Evolutionary conservation across 2,888 invertebrate genomes (phyloP), one percentile per base, ranked within the genome.

Genomic region (Apamea anceps): DNA sequence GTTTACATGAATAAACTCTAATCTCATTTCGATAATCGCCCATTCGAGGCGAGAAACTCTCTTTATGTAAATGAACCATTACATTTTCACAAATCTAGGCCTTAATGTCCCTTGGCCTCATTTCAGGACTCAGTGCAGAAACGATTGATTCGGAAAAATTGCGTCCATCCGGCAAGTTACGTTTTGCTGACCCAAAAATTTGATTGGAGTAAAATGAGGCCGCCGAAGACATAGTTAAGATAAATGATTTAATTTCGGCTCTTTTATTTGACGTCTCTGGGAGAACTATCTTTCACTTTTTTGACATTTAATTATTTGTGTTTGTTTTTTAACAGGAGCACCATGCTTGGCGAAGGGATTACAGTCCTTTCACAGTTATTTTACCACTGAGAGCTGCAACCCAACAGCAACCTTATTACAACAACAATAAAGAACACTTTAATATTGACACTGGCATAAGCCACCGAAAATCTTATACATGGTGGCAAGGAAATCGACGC

Each of bases 91-190:
- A 72, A 79, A 76, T 62, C 37, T n/a, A 25, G 15, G 72, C 57
- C 65, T 66, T 51, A 73, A 75, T 71, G 18, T 45, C 63, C 1
- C 13, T 12, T 74, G 67, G 37, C 65, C 71, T 65, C 57, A 6
- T 76, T 75, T 67, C 21, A 18, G 25, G 54, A 68, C 25, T 45
- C 32, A 32, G 57, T 25, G 10, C 28, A 28, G 63, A n/a, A 18
- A 12, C 42, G 54, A 74, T 70, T 63, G 63, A 78, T 85, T 73
- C 54, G 42, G 42, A 62, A 83, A 83, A 79, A 85, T 57, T 60
- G n/a, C 42, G 54, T 10, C 67, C 13, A 72, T 32, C 65, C 37
- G 28, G 42, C 72, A 73, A 71, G 37, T 77, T 72, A 76, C 45
- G 67, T 73, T 28, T 42, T 21, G 68, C 57, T 76, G 75, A 73